Conservation (phyloP, 2,113 vertebrate species). For the Picathartes gymnocephalus region DNA sequence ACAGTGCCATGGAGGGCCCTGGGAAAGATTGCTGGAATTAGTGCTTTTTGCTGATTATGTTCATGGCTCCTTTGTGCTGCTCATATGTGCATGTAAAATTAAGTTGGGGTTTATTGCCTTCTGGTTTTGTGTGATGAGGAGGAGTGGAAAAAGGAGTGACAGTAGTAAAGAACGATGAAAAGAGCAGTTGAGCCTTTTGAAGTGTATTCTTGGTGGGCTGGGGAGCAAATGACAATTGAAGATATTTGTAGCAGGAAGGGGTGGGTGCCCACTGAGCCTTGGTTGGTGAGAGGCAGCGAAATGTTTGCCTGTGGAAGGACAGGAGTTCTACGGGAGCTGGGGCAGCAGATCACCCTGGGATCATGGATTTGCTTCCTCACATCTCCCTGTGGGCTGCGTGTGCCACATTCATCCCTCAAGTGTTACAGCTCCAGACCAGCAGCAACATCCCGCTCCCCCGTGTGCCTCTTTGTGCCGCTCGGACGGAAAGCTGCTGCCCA, state of each 20-base stretch:
- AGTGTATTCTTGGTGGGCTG: not conserved
- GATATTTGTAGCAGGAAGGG: not conserved
- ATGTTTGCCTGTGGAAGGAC: not conserved
- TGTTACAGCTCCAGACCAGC: not conserved
- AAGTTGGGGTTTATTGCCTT: constrained; percentile 27
- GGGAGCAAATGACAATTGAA: not conserved
- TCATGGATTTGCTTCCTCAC: not conserved
- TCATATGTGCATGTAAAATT: constrained; percentile 37
- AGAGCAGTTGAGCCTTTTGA: not conserved
- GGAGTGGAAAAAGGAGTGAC: not conserved
- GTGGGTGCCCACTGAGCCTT: not conserved
- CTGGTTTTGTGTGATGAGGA: not conserved
- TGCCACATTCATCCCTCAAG: not conserved
- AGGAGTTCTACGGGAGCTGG: not conserved
- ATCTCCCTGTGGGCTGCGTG: not conserved
- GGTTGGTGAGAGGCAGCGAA: not conserved
- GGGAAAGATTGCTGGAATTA: not conserved
- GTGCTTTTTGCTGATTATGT: constrained; percentile 51
- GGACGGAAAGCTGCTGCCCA: not conserved
- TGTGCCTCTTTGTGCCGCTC: not conserved
- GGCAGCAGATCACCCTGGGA: not conserved
- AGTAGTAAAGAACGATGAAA: not conserved
- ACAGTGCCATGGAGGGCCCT: not conserved
- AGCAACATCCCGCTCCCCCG: not conserved
- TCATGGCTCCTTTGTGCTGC: constrained; percentile 45